Percentiles rank a stretch among this genome's conserved stretches.
These are phyloP conservation scores for Dicyrtoma fusca DNA, from an alignment of 2,888 invertebrate genomes.

Conservation along the genomic window DNA sequence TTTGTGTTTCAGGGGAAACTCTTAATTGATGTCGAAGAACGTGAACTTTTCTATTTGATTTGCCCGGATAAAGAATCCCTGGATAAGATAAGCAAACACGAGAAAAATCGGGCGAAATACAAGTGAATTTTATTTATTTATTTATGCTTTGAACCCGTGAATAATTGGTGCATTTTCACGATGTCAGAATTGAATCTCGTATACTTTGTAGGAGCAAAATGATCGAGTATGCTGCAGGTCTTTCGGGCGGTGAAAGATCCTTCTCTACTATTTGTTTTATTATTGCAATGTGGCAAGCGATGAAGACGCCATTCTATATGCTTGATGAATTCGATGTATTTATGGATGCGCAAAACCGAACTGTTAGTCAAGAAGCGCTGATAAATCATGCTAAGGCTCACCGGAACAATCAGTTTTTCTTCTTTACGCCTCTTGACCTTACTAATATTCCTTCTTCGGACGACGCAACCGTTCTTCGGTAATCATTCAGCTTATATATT, in stretches of 20 bases:
- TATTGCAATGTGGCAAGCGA: conserved; percentile 89
- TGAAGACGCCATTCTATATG: conserved; percentile 89
- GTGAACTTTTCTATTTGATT: conserved; percentile 40
- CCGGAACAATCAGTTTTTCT: conserved; percentile 77
- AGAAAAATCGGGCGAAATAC: conserved; percentile 4
- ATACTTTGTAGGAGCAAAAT: conserved; percentile 25
- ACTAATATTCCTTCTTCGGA: conserved; percentile 60
- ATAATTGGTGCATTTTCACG: no score
- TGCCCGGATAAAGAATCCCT: conserved; percentile 39
- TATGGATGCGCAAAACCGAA: conserved; percentile 87
- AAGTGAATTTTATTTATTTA: conserved; percentile 15
- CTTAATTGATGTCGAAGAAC: conserved; percentile 31
- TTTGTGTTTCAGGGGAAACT: conserved; percentile 32
- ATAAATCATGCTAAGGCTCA: conserved; percentile 73
- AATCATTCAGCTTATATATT: background rate
- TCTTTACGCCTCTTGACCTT: conserved; percentile 74
- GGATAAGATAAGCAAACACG: conserved; percentile 15
- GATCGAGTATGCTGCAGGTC: conserved; percentile 54
- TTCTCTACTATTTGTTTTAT: conserved; percentile 94
- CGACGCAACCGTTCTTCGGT: conserved; percentile 44
- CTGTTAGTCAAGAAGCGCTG: conserved; percentile 76
- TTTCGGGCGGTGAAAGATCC: conserved; percentile 95
- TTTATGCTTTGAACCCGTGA: background rate
- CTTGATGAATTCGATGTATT: conserved; percentile 97
- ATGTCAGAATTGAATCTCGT: no score